A percentile compares a stretch with the other conserved stretches of the same genome.
These are phyloP conservation scores for Lordiphosa mommai DNA, from an alignment of 1,140 invertebrate species.

Conservation along the genomic window DNA sequence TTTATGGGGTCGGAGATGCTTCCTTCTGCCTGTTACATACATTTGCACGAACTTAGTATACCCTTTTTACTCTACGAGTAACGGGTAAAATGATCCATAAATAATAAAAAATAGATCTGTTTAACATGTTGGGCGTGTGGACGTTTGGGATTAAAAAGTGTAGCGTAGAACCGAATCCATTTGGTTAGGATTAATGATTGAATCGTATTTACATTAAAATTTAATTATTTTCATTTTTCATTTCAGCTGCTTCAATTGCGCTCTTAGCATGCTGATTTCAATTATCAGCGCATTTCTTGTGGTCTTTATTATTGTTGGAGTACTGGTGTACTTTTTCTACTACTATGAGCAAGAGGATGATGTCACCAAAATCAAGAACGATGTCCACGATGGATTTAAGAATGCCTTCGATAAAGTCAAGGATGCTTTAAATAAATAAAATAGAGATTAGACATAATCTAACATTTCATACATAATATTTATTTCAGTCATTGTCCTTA, in stretches of 20 bases:
- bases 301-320: constrained; percentile 53
- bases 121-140: too few species aligned
- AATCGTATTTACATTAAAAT: too few species aligned
- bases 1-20: too few species aligned
- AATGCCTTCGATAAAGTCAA: constrained; percentile 44
- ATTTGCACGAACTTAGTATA: too few species aligned
- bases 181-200: too few species aligned
- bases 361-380: constrained; percentile 33
- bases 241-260: constrained; percentile 70
- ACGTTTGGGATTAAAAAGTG: too few species aligned
- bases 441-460: neutral
- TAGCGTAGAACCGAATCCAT: too few species aligned
- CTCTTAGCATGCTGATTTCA: constrained; percentile 60
- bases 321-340: constrained; percentile 58
- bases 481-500: neutral
- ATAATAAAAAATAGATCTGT: too few species aligned
- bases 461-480: neutral
- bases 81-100: too few species aligned
- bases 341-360: constrained; percentile 59
- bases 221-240: neutral
- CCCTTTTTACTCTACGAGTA: too few species aligned
- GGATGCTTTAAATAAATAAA: constrained; percentile 26
- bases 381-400: constrained; percentile 34
- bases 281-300: constrained; percentile 68
- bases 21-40: too few species aligned